Conservation (phyloP, 2,113 vertebrate species). For the Austrofundulus limnaeus region DNA sequence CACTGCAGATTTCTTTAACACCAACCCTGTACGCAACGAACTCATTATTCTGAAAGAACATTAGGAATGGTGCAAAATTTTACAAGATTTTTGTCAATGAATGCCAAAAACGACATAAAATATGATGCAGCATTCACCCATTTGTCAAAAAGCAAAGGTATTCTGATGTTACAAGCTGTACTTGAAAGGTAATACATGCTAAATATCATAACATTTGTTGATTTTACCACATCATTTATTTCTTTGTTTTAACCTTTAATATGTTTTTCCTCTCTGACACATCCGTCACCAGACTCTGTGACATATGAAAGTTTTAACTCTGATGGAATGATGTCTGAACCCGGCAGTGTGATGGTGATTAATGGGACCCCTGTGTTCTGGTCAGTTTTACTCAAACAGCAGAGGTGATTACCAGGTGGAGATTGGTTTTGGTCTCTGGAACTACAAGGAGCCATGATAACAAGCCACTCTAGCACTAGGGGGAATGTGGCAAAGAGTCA, state of each 20-base stretch:
- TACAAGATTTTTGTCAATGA: too few relatives aligned
- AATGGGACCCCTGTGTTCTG: constrained; percentile 25
- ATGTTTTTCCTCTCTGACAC: not conserved
- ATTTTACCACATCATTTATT: not conserved
- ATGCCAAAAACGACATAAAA: too few relatives aligned
- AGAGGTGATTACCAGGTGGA: constrained; percentile 20
- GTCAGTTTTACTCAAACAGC: not conserved
- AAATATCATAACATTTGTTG: not conserved
- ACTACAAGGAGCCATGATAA: constrained; percentile 18
- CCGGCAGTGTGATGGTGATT: constrained; percentile 31
- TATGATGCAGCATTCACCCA: too few relatives aligned
- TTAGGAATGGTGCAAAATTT: not conserved
- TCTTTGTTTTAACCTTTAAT: not conserved
- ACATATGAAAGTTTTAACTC: constrained; percentile 27
- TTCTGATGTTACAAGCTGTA: too few relatives aligned
- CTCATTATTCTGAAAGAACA: not conserved
- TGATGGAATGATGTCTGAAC: constrained; percentile 16
- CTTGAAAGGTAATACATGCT: too few relatives aligned
- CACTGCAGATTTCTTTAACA: not conserved
- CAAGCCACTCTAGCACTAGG: not conserved
- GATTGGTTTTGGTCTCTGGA: constrained; percentile 45
- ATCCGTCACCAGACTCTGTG: not conserved
- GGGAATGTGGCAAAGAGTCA: not conserved
- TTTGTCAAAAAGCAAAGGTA: too few relatives aligned
- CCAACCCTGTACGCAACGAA: not conserved